Conservation (phyloP, 2,888 invertebrate species). For the Pachydiplax longipennis region DNA sequence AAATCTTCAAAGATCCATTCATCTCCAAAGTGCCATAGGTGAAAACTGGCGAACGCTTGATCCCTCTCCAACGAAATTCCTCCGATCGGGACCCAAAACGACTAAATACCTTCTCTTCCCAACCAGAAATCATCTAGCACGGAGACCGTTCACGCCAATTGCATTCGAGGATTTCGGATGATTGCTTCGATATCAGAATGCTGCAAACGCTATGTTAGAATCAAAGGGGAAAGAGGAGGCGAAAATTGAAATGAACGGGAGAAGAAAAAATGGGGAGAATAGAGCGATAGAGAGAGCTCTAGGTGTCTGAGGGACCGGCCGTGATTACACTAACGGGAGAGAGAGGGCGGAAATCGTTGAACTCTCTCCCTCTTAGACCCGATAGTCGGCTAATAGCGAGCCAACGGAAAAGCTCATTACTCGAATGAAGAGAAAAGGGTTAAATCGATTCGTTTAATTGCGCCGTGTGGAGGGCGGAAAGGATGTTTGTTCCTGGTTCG, state of each 20-base stretch:
- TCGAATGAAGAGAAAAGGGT: conserved; percentile 27
- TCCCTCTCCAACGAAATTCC: not conserved
- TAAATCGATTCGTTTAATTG: conserved; percentile 37
- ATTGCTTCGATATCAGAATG: not conserved
- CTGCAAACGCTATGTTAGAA: not conserved
- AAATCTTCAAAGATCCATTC: not conserved
- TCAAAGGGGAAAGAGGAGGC: not conserved
- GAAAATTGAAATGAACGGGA: not conserved
- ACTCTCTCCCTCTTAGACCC: not conserved
- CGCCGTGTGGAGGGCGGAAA: not conserved
- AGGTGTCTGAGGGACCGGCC: not conserved
- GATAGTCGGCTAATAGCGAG: conserved; percentile 15
- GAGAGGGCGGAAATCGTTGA: conserved; percentile 2
- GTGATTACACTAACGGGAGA: conserved; percentile 14
- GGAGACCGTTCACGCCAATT: not conserved
- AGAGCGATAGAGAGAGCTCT: not conserved
- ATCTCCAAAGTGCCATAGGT: not conserved
- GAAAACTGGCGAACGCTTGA: not conserved
- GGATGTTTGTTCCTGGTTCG: not conserved
- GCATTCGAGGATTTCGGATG: not conserved
- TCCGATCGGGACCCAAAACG: not conserved
- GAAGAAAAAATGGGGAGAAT: not conserved
- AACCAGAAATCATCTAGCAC: not conserved
- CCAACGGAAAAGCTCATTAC: conserved; percentile 19
- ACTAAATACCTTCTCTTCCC: not conserved